phyloP scores from a whole-genome alignment of 2,888 invertebrate species.

The Hipparchia semele region DNA sequence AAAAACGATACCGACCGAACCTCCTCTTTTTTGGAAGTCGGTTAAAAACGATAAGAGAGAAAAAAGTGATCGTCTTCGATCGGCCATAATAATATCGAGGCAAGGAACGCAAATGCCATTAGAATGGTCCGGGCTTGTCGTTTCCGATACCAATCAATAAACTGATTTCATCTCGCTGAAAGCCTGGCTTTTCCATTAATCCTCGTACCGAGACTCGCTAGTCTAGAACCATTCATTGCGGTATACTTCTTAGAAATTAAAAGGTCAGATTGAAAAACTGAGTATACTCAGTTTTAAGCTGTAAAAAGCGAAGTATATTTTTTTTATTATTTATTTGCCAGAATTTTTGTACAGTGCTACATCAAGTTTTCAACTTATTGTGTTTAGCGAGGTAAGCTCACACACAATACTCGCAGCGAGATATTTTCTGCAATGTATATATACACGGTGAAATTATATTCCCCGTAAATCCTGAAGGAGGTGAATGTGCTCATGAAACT shows the following conservation, averaged over 20 bases:
- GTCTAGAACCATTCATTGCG: neutral
- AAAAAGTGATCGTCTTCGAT: too few species aligned
- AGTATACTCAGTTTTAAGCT: too few species aligned
- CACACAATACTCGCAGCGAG: too few species aligned
- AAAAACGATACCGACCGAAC: too few species aligned
- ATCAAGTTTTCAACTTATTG: neutral
- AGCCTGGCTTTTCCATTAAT: conserved; percentile 17
- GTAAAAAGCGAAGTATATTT: too few species aligned
- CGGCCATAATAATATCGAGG: conserved; percentile 4
- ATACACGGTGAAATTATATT: too few species aligned
- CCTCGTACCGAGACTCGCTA: neutral
- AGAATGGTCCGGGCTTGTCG: conserved; percentile 5
- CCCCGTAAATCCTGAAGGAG: too few species aligned
- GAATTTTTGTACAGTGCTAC: neutral
- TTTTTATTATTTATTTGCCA: too few species aligned
- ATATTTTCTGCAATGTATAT: too few species aligned
- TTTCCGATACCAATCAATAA: conserved; percentile 16
- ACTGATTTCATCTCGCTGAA: conserved; percentile 21
- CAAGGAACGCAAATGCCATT: conserved; percentile 2
- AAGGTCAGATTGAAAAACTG: neutral
- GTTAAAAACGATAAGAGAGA: too few species aligned
- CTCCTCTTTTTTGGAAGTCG: too few species aligned
- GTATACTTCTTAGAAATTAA: neutral
- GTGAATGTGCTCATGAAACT: too few species aligned
- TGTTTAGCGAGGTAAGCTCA: neutral